These are phyloP conservation scores for Zoanthus sociatus DNA, from an alignment of 92 coral and sea anemone species.

Conservation along the genomic window DNA sequence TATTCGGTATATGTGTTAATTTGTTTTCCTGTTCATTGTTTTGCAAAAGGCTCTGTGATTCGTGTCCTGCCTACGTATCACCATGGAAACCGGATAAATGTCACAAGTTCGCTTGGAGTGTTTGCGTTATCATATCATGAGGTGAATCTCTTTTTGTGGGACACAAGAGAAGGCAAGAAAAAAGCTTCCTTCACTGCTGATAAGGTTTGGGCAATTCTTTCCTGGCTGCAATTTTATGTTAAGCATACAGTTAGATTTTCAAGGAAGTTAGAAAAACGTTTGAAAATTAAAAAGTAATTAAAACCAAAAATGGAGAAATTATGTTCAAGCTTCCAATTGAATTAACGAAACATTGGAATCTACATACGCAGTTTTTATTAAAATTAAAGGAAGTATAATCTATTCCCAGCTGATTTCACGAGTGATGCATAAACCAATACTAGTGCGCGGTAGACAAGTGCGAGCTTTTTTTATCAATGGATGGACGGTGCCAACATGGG, in stretches of 20 bases:
- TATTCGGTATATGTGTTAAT: not conserved
- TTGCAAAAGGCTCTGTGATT: constrained; percentile 60
- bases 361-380: too few species aligned
- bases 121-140: constrained; percentile 73
- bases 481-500: too few species aligned
- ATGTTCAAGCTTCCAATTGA: too few species aligned
- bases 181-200: constrained; percentile 81
- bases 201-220: constrained; percentile 53
- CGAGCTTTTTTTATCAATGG: too few species aligned
- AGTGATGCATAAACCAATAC: too few species aligned
- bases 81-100: constrained; percentile 78
- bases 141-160: constrained; percentile 79
- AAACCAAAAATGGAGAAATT: too few species aligned
- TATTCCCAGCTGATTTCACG: too few species aligned
- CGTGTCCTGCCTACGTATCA: constrained; percentile 70
- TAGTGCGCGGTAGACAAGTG: too few species aligned
- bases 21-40: not conserved
- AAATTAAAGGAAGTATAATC: too few species aligned
- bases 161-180: constrained; percentile 70
- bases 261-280: not conserved
- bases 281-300: too few species aligned
- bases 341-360: too few species aligned
- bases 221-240: not conserved
- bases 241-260: not conserved
- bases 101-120: constrained; percentile 71